phyloP scores from a whole-genome alignment of 2,797 vertebrate genomes.

The Pristis pectinata region DNA sequence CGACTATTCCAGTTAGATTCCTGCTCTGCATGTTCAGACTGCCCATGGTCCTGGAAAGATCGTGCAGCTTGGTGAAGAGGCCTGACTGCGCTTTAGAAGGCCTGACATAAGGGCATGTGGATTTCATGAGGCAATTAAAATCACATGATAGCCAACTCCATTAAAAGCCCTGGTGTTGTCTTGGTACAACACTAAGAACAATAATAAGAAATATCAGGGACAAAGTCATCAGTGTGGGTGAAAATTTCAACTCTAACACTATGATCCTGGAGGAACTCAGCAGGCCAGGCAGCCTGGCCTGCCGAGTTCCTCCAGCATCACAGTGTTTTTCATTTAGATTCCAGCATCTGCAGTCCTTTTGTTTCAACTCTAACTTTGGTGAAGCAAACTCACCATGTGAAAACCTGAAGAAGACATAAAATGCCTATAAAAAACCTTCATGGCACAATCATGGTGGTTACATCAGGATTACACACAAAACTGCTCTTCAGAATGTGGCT shows the following conservation, averaged over 20 bases:
- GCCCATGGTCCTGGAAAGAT: no score
- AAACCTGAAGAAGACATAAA: background rate
- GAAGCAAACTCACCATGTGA: background rate
- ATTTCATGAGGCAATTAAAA: background rate
- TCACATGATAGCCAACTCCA: background rate
- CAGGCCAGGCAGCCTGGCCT: no score
- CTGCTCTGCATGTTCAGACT: background rate
- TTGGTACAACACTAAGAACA: background rate
- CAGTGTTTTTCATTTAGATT: no score
- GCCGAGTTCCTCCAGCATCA: no score
- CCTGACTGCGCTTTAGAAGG: background rate
- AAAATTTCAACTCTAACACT: background rate
- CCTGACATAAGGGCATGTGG: background rate
- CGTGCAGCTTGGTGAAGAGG: background rate
- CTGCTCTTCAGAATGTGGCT: background rate
- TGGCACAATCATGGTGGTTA: background rate
- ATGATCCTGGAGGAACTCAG: no score
- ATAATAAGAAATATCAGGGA: background rate
- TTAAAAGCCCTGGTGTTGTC: background rate
- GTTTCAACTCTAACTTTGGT: background rate
- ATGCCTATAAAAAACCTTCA: background rate
- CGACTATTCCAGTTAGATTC: background rate
- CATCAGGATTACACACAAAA: background rate
- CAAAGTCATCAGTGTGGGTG: background rate
- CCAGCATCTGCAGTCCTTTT: no score